These are phyloP conservation scores for Idaea biselata DNA, from an alignment of 2,888 invertebrate genomes.

Conservation along the genomic window DNA sequence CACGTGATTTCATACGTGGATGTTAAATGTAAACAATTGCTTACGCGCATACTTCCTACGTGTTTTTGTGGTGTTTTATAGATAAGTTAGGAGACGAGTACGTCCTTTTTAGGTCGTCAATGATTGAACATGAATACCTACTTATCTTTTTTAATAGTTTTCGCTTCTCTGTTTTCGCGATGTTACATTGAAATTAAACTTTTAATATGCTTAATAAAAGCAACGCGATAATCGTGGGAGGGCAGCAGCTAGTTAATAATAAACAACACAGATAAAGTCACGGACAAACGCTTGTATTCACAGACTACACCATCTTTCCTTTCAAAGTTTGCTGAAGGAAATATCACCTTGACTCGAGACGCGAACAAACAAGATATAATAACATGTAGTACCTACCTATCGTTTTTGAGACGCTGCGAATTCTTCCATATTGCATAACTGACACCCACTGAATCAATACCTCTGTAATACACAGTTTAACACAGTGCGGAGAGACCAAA, in stretches of 20 bases:
- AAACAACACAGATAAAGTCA: not conserved
- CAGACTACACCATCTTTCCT: not conserved
- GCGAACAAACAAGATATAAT: not conserved
- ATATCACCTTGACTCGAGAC: not conserved
- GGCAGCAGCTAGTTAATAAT: not conserved
- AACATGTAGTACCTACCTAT: not conserved
- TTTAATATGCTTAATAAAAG: no score
- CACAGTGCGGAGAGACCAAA: not conserved
- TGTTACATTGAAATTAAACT: no score
- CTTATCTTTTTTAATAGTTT: no score
- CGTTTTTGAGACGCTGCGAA: not conserved
- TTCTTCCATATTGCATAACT: not conserved
- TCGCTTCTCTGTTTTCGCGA: no score
- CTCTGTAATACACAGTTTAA: not conserved
- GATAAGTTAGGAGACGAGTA: not conserved
- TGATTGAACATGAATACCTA: no score
- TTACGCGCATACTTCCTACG: slow-evolving; percentile 1
- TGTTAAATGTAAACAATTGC: not conserved
- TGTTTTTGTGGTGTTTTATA: not conserved
- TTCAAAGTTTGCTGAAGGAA: not conserved
- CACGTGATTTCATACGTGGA: not conserved
- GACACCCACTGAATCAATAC: not conserved
- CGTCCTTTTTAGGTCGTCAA: no score
- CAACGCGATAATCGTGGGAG: no score
- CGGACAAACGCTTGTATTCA: not conserved